A percentile compares a stretch with the other conserved stretches of the same genome.
Evolutionary conservation across 2,113 vertebrate genomes (phyloP).

Genomic region (Bubo bubo): DNA sequence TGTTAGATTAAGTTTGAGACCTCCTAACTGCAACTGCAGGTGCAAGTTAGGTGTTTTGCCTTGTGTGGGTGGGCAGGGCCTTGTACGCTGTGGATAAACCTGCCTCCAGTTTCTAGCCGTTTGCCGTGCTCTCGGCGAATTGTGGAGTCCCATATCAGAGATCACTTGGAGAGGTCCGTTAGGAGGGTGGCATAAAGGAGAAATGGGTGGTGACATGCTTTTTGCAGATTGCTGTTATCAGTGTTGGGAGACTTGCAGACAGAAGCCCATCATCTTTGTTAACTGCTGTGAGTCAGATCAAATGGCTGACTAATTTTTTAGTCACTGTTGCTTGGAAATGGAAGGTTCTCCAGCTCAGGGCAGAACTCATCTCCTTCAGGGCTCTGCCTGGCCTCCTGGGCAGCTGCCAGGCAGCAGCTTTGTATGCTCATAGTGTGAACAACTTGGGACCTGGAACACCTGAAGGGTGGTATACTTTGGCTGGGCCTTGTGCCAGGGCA

Average conservation of each 20-base stretch:
- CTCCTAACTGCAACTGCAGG: neutral
- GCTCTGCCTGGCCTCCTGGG: neutral
- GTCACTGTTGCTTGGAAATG: neutral
- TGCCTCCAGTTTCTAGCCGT: neutral
- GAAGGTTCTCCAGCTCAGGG: neutral
- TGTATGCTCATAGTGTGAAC: accelerated
- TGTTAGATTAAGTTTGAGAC: neutral
- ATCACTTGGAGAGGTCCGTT: neutral
- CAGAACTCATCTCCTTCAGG: neutral
- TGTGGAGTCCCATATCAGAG: neutral
- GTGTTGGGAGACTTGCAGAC: neutral
- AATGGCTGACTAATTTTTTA: neutral
- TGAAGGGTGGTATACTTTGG: neutral
- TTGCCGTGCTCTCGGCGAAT: neutral
- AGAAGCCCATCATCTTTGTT: neutral
- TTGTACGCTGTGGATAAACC: neutral
- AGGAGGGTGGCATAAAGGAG: neutral
- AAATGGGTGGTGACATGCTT: neutral
- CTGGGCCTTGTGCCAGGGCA: neutral
- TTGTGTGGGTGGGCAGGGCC: neutral
- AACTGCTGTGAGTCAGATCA: neutral
- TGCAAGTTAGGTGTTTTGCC: neutral
- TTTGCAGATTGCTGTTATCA: neutral
- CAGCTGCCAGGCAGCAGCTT: neutral
- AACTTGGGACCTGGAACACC: neutral